phyloP scores from a whole-genome alignment of 2,113 vertebrate genomes.

The Podarcis muralis region DNA sequence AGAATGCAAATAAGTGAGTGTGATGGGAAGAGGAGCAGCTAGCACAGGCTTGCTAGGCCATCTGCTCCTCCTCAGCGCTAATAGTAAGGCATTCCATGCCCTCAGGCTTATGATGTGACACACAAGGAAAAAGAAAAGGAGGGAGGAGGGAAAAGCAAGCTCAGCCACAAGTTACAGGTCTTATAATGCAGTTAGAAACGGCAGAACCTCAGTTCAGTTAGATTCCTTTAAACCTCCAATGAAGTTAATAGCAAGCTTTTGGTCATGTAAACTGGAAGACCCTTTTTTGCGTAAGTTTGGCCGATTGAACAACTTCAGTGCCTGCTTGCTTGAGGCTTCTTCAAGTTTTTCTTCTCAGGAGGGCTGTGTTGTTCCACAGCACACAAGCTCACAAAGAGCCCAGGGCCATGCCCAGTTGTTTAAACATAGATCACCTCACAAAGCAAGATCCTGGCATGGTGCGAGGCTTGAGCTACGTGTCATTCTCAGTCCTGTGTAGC shows the following conservation, averaged over 20 bases:
- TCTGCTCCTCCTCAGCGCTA: no score
- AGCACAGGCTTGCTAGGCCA: no score
- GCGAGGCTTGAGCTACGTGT: not conserved
- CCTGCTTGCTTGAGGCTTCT: not conserved
- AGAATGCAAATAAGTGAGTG: no score
- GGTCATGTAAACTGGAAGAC: not conserved
- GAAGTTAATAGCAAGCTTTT: not conserved
- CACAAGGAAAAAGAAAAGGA: no score
- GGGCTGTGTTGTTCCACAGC: not conserved
- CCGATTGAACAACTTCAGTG: not conserved
- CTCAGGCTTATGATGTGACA: no score
- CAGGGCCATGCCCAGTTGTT: not conserved
- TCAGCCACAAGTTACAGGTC: no score
- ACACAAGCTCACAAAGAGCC: not conserved
- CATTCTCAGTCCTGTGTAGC: not conserved
- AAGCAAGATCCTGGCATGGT: not conserved
- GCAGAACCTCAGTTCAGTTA: not conserved
- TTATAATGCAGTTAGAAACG: no score
- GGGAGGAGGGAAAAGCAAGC: no score
- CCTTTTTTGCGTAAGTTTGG: not conserved
- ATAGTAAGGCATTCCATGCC: no score
- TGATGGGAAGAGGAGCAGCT: no score
- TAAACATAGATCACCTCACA: not conserved
- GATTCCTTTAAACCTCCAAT: not conserved
- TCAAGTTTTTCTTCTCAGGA: not conserved